Conservation (phyloP, 1,140 invertebrate species). For the Caenorhabditis latens region DNA sequence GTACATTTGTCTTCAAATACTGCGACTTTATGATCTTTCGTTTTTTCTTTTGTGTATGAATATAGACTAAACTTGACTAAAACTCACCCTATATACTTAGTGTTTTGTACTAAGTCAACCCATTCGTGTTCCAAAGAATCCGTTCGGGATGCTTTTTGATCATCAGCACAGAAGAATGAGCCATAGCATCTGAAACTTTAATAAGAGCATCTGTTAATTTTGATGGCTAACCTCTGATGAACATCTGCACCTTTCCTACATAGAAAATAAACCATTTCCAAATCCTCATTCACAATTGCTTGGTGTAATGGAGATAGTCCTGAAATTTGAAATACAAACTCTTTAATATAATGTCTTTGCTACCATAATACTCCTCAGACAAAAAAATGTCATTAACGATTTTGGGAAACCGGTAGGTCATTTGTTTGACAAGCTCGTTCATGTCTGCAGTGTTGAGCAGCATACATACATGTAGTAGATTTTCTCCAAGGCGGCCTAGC, state of each 20-base stretch:
- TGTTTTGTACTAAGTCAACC: constrained; percentile 86
- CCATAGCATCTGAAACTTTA: constrained; percentile 83
- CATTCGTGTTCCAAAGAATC: constrained; percentile 92
- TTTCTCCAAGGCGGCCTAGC: constrained; percentile 91
- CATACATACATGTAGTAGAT: constrained; percentile 91
- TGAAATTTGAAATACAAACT: not conserved
- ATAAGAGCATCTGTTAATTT: not conserved
- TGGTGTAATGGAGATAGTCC: constrained; percentile 84
- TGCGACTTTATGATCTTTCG: constrained; percentile 43
- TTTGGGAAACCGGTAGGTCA: constrained; percentile 91
- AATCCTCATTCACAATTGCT: constrained; percentile 97
- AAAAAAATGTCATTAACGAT: constrained; percentile 96
- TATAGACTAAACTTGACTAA: not conserved
- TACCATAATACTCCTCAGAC: constrained; percentile 96
- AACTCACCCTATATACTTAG: constrained; percentile 89
- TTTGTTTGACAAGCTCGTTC: constrained; percentile 90
- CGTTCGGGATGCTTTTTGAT: constrained; percentile 89
- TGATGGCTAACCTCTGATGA: constrained; percentile 82
- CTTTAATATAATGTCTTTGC: constrained; percentile 24
- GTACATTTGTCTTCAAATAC: constrained; percentile 86
- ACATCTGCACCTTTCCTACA: constrained; percentile 90
- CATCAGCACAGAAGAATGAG: constrained; percentile 95
- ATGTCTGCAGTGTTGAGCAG: constrained; percentile 90
- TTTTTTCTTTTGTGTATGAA: not conserved
- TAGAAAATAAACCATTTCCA: constrained; percentile 94